Conservation (phyloP, 2,113 vertebrate species). For the Xiphophorus hellerii region DNA sequence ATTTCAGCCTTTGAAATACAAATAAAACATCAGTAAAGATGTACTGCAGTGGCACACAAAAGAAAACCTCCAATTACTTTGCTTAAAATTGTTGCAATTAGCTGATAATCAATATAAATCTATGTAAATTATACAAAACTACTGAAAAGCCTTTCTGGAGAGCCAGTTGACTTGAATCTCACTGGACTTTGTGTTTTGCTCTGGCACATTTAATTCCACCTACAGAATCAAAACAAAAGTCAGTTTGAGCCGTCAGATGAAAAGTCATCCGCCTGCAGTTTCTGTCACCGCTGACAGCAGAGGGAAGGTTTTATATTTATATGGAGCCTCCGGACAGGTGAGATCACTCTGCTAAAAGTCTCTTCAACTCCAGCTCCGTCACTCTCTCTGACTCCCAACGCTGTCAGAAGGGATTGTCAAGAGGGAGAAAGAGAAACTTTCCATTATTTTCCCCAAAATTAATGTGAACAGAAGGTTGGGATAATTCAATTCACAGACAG, state of each 20-base stretch:
- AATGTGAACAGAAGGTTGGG: no score
- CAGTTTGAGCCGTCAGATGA: conserved; percentile 31
- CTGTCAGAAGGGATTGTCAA: conserved; percentile 12
- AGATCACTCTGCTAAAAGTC: conserved; percentile 28
- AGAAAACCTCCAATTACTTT: no score
- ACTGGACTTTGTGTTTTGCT: background rate
- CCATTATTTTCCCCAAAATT: no score
- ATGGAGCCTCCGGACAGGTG: conserved; percentile 36
- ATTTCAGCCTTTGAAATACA: no score
- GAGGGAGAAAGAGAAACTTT: conserved; percentile 22
- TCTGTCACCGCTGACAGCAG: conserved; percentile 18
- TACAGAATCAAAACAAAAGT: conserved; percentile 5
- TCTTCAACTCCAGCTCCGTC: conserved; percentile 21
- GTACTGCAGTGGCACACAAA: no score
- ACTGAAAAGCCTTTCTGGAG: no score
- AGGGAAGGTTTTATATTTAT: background rate
- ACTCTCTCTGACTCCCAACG: background rate
- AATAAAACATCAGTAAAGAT: no score
- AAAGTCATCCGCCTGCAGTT: conserved; percentile 16
- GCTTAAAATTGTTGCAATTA: no score
- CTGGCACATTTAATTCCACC: conserved; percentile 26
- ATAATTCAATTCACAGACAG: no score
- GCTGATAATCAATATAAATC: no score
- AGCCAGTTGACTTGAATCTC: background rate
- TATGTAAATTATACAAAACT: no score